These are phyloP conservation scores for Nibea coibor DNA, from an alignment of 2,113 vertebrate genomes.

Conservation along the genomic window DNA sequence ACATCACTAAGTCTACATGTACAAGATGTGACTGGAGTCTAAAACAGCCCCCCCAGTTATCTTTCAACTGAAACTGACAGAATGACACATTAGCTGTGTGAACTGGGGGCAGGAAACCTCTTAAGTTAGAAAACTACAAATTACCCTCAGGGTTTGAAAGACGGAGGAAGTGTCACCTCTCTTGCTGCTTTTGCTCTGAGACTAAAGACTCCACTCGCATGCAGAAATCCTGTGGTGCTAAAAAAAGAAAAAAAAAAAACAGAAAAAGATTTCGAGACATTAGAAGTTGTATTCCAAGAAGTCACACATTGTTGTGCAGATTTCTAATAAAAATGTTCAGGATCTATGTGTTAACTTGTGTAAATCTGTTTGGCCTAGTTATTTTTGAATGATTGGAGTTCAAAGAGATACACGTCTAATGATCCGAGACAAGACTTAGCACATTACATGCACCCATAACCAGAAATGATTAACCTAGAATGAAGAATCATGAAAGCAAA, in stretches of 20 bases:
- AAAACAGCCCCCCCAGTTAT: slow-evolving; percentile 5
- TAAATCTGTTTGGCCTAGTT: background rate
- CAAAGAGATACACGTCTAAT: slow-evolving; percentile 9
- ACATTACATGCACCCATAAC: background rate
- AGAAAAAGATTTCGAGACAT: background rate
- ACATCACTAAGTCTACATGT: background rate
- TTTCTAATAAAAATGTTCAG: background rate
- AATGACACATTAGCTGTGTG: slow-evolving; percentile 55
- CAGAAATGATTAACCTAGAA: slow-evolving; percentile 1
- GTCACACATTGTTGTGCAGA: background rate
- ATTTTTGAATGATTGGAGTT: background rate
- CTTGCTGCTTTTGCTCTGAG: background rate
- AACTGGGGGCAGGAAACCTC: slow-evolving; percentile 45
- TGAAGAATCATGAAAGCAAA: slow-evolving; percentile 24
- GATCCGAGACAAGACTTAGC: slow-evolving; percentile 6
- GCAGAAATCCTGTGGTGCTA: background rate
- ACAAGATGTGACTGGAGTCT: slow-evolving; percentile 18
- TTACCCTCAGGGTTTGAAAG: slow-evolving; percentile 53
- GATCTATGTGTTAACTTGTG: background rate
- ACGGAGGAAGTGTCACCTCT: slow-evolving; percentile 36
- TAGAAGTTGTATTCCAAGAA: background rate
- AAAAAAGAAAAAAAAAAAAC: background rate
- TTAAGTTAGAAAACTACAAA: slow-evolving; percentile 53
- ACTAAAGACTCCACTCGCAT: background rate
- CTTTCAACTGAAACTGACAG: slow-evolving; percentile 52